Evolutionary conservation across 2,797 vertebrate genomes (phyloP).

Genomic region (Nannoperca australis): DNA sequence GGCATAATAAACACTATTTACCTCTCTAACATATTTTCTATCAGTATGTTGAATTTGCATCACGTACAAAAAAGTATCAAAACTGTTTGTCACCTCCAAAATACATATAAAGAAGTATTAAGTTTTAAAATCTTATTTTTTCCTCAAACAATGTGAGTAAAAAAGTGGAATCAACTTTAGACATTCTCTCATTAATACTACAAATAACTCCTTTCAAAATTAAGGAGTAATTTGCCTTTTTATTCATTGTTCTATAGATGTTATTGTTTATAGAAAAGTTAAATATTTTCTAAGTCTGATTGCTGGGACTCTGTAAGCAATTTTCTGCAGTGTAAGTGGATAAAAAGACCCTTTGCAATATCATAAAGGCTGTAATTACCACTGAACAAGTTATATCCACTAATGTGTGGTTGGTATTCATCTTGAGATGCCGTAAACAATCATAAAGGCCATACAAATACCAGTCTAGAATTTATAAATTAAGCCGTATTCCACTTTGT

Average conservation of each 20-base stretch:
- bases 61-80: not conserved
- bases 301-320: slow-evolving; percentile 1
- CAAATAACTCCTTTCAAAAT: not conserved
- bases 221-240: not conserved
- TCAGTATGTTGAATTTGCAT: not conserved
- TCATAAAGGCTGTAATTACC: slow-evolving; percentile 39
- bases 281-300: not conserved
- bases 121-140: not conserved
- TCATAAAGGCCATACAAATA: slow-evolving; percentile 39
- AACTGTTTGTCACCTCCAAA: not conserved
- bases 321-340: slow-evolving; percentile 1
- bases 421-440: slow-evolving; percentile 40
- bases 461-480: slow-evolving; percentile 38
- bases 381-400: slow-evolving; percentile 29
- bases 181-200: not conserved
- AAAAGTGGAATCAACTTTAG: not conserved
- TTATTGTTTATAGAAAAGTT: not conserved
- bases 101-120: not conserved
- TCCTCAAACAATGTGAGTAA: not conserved
- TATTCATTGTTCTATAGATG: not conserved
- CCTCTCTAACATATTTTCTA: too few species aligned
- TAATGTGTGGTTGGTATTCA: slow-evolving; percentile 38
- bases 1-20: not conserved
- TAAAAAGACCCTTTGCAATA: slow-evolving; percentile 23
- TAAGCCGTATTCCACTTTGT: slow-evolving; percentile 47